A percentile compares a stretch with the other conserved stretches of the same genome.
Evolutionary conservation across 1,140 invertebrate genomes (phyloP).

Genomic region (Cherax quadricarinatus): DNA sequence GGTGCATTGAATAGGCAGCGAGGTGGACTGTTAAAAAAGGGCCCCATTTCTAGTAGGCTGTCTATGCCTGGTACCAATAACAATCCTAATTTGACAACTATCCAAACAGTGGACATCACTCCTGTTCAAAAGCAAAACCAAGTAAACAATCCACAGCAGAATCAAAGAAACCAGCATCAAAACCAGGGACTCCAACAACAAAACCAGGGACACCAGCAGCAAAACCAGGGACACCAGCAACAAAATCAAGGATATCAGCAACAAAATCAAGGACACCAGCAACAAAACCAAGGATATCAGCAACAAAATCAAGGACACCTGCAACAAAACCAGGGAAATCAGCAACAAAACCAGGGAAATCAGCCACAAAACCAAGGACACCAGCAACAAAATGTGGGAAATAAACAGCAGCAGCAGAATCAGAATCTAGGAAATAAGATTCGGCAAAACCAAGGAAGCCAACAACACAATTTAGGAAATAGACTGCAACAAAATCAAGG

Average conservation of each 20-base stretch:
- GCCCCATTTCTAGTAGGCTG: constrained; percentile 36
- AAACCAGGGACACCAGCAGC: constrained; percentile 22
- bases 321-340: constrained; percentile 22
- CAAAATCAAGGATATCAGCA: constrained; percentile 20
- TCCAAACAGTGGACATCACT: constrained; percentile 55
- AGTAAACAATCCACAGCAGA: constrained; percentile 3
- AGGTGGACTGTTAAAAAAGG: constrained; percentile 45
- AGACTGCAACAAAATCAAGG: constrained; percentile 7
- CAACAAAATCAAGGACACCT: neutral
- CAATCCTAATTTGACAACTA: constrained; percentile 58
- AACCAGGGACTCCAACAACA: constrained; percentile 12
- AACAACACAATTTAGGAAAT: constrained; percentile 4
- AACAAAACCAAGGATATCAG: constrained; percentile 20
- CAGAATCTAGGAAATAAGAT: constrained; percentile 28
- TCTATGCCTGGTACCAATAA: constrained; percentile 46
- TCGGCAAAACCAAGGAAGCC: constrained; percentile 4
- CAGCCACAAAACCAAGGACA: constrained; percentile 28
- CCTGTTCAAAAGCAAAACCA: constrained; percentile 28
- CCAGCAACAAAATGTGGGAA: neutral
- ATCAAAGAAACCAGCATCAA: constrained; percentile 9
- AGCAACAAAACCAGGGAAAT: constrained; percentile 2
- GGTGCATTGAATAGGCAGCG: constrained; percentile 23
- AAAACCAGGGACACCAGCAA: neutral
- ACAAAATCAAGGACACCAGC: constrained; percentile 1
- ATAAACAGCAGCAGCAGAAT: neutral